phyloP scores from a whole-genome alignment of 2,113 vertebrate species.

The Rallus limicola region DNA sequence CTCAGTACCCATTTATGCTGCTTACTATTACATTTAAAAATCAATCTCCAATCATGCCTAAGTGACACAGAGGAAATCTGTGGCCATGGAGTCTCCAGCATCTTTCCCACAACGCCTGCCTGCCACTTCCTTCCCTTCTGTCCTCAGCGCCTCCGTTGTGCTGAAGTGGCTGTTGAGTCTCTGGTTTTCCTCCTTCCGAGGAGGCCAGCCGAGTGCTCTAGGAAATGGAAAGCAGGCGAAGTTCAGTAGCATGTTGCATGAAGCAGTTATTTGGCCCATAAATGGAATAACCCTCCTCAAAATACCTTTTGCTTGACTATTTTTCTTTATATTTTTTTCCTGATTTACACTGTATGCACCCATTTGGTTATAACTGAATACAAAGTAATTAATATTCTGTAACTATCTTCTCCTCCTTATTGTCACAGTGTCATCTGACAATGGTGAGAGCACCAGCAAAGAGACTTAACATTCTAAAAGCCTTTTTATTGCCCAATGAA shows the following conservation, averaged over 20 bases:
- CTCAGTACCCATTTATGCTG: background rate
- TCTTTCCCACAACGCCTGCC: background rate
- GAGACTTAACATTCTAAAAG: conserved; percentile 13
- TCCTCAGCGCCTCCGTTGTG: background rate
- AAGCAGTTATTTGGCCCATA: background rate
- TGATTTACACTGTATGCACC: background rate
- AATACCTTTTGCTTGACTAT: background rate
- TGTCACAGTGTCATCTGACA: background rate
- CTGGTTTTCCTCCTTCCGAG: background rate
- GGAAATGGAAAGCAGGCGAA: background rate
- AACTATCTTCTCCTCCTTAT: background rate
- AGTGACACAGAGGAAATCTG: conserved; percentile 10
- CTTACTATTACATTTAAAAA: conserved; percentile 42
- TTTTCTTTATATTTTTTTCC: background rate
- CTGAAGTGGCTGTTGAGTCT: background rate
- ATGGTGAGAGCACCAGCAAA: background rate
- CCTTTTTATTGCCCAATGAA: conserved; percentile 13
- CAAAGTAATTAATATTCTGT: background rate
- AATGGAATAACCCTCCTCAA: background rate
- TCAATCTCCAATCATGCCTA: background rate
- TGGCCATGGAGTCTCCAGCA: background rate
- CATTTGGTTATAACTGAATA: background rate
- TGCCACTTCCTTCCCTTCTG: background rate
- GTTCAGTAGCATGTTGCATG: background rate
- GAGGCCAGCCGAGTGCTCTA: background rate